Conservation (phyloP, 2,113 vertebrate genomes). For the Chionodraco myersi region DNA sequence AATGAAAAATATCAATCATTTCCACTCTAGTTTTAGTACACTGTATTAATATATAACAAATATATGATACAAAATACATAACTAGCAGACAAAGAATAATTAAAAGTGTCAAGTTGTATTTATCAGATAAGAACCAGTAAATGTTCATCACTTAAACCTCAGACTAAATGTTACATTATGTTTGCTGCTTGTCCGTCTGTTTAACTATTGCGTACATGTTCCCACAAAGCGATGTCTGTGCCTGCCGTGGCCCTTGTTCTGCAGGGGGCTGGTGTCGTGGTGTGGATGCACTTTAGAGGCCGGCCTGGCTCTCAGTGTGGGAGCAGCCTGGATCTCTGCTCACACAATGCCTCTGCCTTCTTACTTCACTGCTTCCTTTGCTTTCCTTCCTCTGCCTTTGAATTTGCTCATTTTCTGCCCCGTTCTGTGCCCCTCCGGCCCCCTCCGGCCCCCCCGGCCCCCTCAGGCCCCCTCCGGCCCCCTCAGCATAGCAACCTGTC, state of each 20-base stretch:
- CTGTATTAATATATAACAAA: neutral
- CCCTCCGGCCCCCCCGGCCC: conserved; percentile 63
- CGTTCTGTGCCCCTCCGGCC: conserved; percentile 62
- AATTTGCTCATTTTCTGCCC: conserved; percentile 85
- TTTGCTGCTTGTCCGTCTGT: neutral
- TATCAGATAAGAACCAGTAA: neutral
- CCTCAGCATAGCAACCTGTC: conserved; percentile 66
- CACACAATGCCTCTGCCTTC: conserved; percentile 82
- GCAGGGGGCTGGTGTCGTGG: neutral
- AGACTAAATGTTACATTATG: neutral
- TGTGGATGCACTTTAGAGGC: conserved; percentile 30
- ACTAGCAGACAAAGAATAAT: neutral
- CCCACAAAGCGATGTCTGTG: neutral
- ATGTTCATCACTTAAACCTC: neutral
- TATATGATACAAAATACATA: neutral
- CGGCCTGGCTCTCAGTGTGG: conserved; percentile 40
- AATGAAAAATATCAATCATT: neutral
- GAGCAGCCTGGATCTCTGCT: conserved; percentile 68
- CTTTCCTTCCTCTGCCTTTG: conserved; percentile 82
- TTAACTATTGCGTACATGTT: conserved; percentile 20
- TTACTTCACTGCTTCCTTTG: conserved; percentile 82
- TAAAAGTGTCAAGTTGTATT: neutral
- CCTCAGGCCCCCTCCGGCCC: conserved; percentile 53
- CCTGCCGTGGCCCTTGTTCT: conserved; percentile 1
- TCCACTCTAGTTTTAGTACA: neutral